Evolutionary conservation across 1,140 invertebrate species (phyloP), one percentile per base, ranked within the genome.

Genomic region (Ceratitis capitata): DNA sequence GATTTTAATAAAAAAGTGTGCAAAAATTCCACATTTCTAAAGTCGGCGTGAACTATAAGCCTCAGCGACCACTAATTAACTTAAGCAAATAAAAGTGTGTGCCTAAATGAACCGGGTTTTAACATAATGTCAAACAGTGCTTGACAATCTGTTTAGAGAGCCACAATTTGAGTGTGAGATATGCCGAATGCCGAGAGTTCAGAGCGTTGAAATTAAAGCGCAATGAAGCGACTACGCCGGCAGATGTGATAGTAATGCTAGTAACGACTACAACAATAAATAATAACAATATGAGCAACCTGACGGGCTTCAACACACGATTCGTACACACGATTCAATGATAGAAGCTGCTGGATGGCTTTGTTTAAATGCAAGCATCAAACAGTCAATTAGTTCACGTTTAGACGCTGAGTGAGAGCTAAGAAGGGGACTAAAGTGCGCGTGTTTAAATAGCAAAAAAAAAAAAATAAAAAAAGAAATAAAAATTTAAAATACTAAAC

Each of bases 221-320:
- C 39, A 78, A n/a, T 10, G 14, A 64, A 64, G 19, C 32, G 32
- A 35, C 61, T 16, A 64, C 29, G 26, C 23, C 9, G 58, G 26
- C 26, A 12, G 29, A 29, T 7, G 26, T 12, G 26, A 69, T 69
- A 35, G 32, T 5, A 19, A 16, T 32, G 29, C 26, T 29, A 69
- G 61, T 29, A 39, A 78, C 39, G 35, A 78, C 39, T 26, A 14
- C 23, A 32, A 64, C n/a, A 56, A 56, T 56, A 64, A 64, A 19
- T n/a, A 23, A 29, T 69, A 39, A 39, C 10, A n/a, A n/a, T 78
- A 39, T 47, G 69, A 78, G 39, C 39, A 9, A 45, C 19, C n/a
- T 42, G 69, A 3, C 69, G n/a, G 69, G 69, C 69, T 78, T 23
- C 69, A 78, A n/a, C n/a, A n/a, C n/a, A n/a, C n/a, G n/a, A n/a